A percentile compares a stretch with the other conserved stretches of the same genome.
Conservation (phyloP, 2,113 vertebrate species). For the Dromas ardeola region DNA sequence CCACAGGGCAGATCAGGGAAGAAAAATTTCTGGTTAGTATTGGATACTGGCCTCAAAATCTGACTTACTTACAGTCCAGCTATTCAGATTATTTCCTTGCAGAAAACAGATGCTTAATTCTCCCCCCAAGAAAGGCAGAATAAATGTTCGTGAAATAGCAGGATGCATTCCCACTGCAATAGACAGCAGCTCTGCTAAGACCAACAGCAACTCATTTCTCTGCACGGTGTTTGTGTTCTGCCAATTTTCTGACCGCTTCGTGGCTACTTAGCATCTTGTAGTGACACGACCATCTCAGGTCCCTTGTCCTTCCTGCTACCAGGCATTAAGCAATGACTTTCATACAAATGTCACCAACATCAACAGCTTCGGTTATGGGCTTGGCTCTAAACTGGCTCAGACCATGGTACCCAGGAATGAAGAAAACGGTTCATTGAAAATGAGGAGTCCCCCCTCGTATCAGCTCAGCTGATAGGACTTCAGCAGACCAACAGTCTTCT, state of each 20-base stretch:
- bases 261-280: not conserved
- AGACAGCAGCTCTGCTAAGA: not conserved
- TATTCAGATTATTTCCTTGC: conserved; percentile 13
- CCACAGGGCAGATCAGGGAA: not conserved
- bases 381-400: not conserved
- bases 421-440: not conserved
- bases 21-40: not conserved
- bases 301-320: not conserved
- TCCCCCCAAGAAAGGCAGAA: conserved; percentile 3
- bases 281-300: not conserved
- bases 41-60: not conserved
- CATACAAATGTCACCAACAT: not conserved
- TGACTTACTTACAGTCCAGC: not conserved
- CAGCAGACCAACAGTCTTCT: not conserved
- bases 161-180: not conserved
- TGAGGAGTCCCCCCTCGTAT: not conserved
- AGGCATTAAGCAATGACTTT: not conserved
- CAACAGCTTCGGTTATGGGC: not conserved
- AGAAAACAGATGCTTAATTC: conserved; percentile 13
- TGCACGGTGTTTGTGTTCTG: not conserved
- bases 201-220: not conserved
- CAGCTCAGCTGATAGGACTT: accelerated
- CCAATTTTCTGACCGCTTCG: not conserved
- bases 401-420: accelerated
- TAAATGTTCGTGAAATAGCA: not conserved